phyloP scores from a whole-genome alignment of 2,113 vertebrate species.

The Phycodurus eques region DNA sequence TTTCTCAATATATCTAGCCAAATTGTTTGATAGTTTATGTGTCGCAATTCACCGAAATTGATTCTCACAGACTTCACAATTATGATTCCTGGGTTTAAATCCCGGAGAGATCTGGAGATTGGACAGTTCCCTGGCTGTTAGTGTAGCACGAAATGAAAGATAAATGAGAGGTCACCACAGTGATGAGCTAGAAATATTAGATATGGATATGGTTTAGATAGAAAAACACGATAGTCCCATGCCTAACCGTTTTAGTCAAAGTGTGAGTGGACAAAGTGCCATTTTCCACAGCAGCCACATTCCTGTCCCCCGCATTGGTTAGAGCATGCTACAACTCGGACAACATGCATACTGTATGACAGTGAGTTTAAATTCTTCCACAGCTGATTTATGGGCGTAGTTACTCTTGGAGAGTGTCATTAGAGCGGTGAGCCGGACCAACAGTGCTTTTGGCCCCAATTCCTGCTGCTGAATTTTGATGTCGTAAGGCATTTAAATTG shows the following conservation, averaged over 20 bases:
- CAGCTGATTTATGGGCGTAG: slow-evolving; percentile 62
- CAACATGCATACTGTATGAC: slow-evolving; percentile 46
- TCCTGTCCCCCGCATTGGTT: slow-evolving; percentile 62
- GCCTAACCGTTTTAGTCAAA: slow-evolving; percentile 29
- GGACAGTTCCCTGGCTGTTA: slow-evolving; percentile 32
- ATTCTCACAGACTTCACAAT: slow-evolving; percentile 29
- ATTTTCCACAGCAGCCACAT: slow-evolving; percentile 56
- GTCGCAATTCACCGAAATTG: neutral
- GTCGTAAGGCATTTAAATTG: slow-evolving; percentile 52
- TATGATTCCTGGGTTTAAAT: slow-evolving; percentile 36
- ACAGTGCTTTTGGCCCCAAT: slow-evolving; percentile 40
- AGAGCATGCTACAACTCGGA: slow-evolving; percentile 66
- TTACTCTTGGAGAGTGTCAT: slow-evolving; percentile 48
- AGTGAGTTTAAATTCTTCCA: slow-evolving; percentile 55
- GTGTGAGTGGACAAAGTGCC: slow-evolving; percentile 53
- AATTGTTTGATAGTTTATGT: neutral
- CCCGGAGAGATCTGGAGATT: slow-evolving; percentile 36
- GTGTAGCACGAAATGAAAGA: slow-evolving; percentile 30
- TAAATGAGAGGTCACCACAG: slow-evolving; percentile 36
- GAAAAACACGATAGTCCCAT: slow-evolving; percentile 29
- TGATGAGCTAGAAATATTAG: slow-evolving; percentile 53
- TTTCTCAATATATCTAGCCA: too few species aligned
- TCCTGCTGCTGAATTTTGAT: slow-evolving; percentile 60
- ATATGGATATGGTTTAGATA: slow-evolving; percentile 35
- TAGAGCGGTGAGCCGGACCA: slow-evolving; percentile 37